Percentiles rank a stretch among this genome's conserved stretches.
Evolutionary conservation across 2,797 vertebrate species (phyloP).

Genomic region (Astyanax mexicanus): DNA sequence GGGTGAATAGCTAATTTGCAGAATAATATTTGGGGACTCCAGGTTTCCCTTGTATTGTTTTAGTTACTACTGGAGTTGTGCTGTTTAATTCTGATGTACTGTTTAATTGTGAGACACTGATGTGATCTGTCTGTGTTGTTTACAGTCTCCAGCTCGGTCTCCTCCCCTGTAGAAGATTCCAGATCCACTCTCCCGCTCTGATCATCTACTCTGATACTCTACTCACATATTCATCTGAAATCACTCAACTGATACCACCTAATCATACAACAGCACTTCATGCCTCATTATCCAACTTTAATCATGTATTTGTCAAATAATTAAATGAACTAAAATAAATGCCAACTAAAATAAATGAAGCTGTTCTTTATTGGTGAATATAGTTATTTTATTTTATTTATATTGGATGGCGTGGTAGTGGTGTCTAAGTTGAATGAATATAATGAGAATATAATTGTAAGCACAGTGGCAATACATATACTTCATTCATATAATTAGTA

Average conservation of each 20-base stretch:
- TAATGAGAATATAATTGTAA: too few species aligned
- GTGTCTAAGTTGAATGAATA: too few species aligned
- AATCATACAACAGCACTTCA: background rate
- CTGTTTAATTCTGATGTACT: background rate
- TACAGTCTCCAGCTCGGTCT: slow-evolving; percentile 24
- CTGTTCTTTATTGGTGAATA: too few species aligned
- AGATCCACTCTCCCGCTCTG: background rate
- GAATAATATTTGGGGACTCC: too few species aligned
- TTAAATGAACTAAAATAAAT: too few species aligned
- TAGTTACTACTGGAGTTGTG: background rate
- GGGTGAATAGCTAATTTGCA: too few species aligned
- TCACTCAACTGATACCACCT: background rate
- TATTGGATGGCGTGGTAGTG: too few species aligned
- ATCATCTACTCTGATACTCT: background rate
- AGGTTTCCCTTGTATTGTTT: too few species aligned
- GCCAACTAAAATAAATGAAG: background rate
- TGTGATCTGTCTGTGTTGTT: background rate
- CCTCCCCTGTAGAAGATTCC: slow-evolving; percentile 10
- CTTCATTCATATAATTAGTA: too few species aligned
- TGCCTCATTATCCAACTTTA: background rate
- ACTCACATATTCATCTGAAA: slow-evolving; percentile 7
- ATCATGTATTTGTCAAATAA: background rate
- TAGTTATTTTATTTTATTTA: too few species aligned
- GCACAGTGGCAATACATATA: too few species aligned
- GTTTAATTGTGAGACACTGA: slow-evolving; percentile 40